Base-by-base conservation (phyloP, 2,888 invertebrate genomes). In the Diachrysia chrysitis region DNA sequence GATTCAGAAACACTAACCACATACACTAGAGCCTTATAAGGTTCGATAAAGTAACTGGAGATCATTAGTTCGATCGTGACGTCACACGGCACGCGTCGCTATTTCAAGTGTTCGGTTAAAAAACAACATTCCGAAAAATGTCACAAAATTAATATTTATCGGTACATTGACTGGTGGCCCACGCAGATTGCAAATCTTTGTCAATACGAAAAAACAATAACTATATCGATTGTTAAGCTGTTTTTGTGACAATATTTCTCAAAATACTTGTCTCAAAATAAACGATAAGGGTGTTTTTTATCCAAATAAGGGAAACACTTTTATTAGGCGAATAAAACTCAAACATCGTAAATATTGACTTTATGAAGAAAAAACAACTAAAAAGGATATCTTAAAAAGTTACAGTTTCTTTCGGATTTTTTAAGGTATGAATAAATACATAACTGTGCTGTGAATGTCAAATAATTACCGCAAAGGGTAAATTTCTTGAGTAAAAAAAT, bases 1-100 rank as follows among this genome's bases (percentile, higher is more conserved):
- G 74, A 78, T 66, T 78, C 82, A 74, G 65, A 81, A 66, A 29
- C 16, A 51, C 48, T 19, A 48, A 66, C 65, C 58, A 66, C 65
- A 77, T 29, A 76, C 62, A 66, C 69, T 37, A 57, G 32, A 0
- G 7, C 75, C 75, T 7, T 63, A 56, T 63, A 14, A 25, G 29
- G 23, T 57, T 51, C 9, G 61, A 65, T 14, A 57, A 66, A 55
- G 69, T 54, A 57, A 62, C 17, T 57, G 54, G 51, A 58, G 61
- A 70, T 74, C 58, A 42, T 58, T 54, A 14, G 19, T 32, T 32
- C 32, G 37, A 23, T 1, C 29, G 62, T 73, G 58, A 76, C 71
- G 56, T 79, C 76, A 75, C 57, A 63, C 16, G 48, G 21, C 42
- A 63, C 53, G 75, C 53, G 71, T 69, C n/a, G 37, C 37, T 6